These are phyloP conservation scores for Sebastes minor DNA, from an alignment of 2,797 vertebrate species.

Conservation along the genomic window DNA sequence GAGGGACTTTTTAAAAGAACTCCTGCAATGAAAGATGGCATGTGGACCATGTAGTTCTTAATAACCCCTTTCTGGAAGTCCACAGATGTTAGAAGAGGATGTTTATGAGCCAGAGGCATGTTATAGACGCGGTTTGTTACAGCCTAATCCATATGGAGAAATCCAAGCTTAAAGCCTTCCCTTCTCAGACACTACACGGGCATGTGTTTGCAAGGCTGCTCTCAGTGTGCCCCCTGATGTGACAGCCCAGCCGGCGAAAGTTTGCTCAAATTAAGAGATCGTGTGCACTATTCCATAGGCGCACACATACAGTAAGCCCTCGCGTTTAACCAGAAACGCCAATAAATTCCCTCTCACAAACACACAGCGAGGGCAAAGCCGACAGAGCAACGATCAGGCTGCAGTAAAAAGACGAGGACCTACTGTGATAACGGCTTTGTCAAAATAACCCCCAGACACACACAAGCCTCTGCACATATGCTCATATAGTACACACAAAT, in stretches of 20 bases:
- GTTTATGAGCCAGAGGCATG: conserved; percentile 27
- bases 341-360: not conserved
- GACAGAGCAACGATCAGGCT: conserved; percentile 10
- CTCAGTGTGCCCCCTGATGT: conserved; percentile 21
- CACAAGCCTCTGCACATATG: not conserved
- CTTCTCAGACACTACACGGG: conserved; percentile 12
- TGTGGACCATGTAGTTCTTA: not conserved
- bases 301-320: not conserved
- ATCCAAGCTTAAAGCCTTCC: conserved; percentile 11
- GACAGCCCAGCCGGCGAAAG: conserved; percentile 21
- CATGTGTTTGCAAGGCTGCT: conserved; percentile 18
- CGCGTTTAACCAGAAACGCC: conserved; percentile 4
- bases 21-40: not conserved
- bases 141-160: conserved; percentile 40
- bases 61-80: conserved; percentile 15
- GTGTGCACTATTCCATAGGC: conserved; percentile 23
- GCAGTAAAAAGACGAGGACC: conserved; percentile 17
- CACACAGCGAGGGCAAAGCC: conserved; percentile 8
- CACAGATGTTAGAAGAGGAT: conserved; percentile 11
- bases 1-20: not conserved
- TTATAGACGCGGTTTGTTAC: conserved; percentile 14
- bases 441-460: conserved; percentile 22
- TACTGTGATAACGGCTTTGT: conserved; percentile 32
- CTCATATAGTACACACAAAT: not conserved
- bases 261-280: not conserved